These are phyloP conservation scores for Amorpha juglandis DNA, from an alignment of 2,888 invertebrate species.

Conservation along the genomic window DNA sequence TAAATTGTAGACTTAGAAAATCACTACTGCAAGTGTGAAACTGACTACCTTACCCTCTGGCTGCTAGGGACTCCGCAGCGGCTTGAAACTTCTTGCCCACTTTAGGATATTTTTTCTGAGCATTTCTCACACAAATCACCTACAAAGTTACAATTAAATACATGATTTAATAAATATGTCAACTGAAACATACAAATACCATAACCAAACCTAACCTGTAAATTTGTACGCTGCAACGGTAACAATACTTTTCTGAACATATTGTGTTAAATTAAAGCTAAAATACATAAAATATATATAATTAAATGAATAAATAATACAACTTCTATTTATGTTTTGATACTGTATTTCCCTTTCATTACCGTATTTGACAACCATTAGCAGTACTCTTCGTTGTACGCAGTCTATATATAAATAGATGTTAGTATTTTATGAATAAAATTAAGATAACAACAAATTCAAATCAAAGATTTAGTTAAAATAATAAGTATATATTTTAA, in stretches of 20 bases:
- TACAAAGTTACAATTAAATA: conserved; percentile 41
- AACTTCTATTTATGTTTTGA: neutral
- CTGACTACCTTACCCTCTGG: conserved; percentile 89
- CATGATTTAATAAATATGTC: conserved; percentile 15
- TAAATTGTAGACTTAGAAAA: neutral
- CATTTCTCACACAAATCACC: conserved; percentile 59
- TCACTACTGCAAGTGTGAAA: neutral
- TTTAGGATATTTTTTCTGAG: conserved; percentile 69
- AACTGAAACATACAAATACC: conserved; percentile 28
- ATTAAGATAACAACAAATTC: neutral
- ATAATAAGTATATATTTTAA: neutral
- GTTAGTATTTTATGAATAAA: neutral
- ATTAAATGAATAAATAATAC: neutral
- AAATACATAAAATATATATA: neutral
- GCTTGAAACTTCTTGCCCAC: conserved; percentile 78
- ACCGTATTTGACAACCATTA: conserved; percentile 8
- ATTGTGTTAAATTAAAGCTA: conserved; percentile 24
- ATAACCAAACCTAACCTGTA: conserved; percentile 62
- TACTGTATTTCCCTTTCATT: neutral
- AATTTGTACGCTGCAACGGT: conserved; percentile 51
- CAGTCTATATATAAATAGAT: neutral
- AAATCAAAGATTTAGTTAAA: neutral
- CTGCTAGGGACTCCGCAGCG: conserved; percentile 86
- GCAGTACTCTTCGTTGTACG: neutral
- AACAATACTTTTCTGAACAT: conserved; percentile 59